Percentiles rank a stretch among this genome's conserved stretches.
Evolutionary conservation across 2,888 invertebrate genomes (phyloP).

Genomic region (Ferrisia virgata): DNA sequence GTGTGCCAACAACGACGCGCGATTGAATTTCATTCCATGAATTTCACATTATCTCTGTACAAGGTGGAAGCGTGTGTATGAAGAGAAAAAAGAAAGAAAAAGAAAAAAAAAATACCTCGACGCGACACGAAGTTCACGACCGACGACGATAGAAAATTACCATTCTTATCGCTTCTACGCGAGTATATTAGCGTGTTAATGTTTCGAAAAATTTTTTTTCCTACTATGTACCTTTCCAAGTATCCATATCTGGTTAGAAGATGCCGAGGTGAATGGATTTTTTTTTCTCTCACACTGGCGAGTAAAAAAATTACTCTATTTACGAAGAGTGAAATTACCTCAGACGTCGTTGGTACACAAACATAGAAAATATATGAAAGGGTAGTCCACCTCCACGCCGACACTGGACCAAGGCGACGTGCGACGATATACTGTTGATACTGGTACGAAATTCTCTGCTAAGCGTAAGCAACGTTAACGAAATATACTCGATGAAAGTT

Average conservation of each 20-base stretch:
- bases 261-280: background rate
- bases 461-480: background rate
- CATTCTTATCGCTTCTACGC: background rate
- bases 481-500: constrained; percentile 13
- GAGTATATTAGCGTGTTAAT: background rate
- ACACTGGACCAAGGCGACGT: background rate
- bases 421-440: background rate
- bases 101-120: background rate
- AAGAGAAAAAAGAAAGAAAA: background rate
- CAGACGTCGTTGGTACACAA: background rate
- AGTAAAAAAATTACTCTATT: background rate
- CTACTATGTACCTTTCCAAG: background rate
- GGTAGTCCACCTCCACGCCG: too few relatives aligned
- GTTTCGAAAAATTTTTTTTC: constrained; percentile 5
- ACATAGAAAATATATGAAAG: background rate
- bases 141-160: background rate
- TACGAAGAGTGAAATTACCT: background rate
- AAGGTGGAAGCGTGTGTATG: background rate
- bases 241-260: background rate
- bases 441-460: background rate
- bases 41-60: background rate
- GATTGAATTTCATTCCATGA: background rate
- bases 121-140: background rate
- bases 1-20: background rate
- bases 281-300: background rate